Evolutionary conservation across 2,797 vertebrate genomes (phyloP), one percentile per base, ranked within the genome.

Genomic region (Miichthys miiuy): DNA sequence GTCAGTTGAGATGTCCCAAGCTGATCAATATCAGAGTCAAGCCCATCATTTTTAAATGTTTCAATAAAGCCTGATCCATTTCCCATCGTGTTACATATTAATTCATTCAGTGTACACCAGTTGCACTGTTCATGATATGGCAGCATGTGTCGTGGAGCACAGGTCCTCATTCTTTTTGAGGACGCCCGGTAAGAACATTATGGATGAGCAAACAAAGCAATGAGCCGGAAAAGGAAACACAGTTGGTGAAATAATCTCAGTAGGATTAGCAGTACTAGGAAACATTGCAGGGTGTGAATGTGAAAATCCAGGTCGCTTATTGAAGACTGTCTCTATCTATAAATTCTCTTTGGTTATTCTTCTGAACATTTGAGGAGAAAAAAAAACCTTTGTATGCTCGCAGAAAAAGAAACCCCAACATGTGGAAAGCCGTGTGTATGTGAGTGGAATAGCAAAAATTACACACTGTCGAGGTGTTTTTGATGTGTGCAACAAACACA

Each of bases 321-420:
- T 68, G 20, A 17, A 64, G 17, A 21, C 38, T 25, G 21, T 4
- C 62, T 21, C 3, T 5, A 18, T 47, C 52, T 18, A n/a, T 38
- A 68, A 65, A 77, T 23, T 52, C 60, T 67, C 18, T 48, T 60
- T 56, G 21, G n/a, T 74, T 71, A 18, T 77, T 61, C 25, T 50
- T 21, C 38, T 67, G 17, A 34, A 20, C 14, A 52, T 62, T 34
- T 34, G 1, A 27, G 11, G 21, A 66, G 46, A 14, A 11, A 51
- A 54, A 54, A 78, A 42, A 27, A 0, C 10, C 7, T 34, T 11
- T 1, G 41, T 47, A 13, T 14, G 46, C 14, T 56, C 48, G 50
- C 21, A 60, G 58, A 75, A 72, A 65, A 8, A 58, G 4, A 68
- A 64, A 58, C 21, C 44, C 6, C 13, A 16, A 46, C 42, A 12